phyloP scores from a whole-genome alignment of 37 sponge, comb jelly and placozoan genomes.

The Beroe ovata region DNA sequence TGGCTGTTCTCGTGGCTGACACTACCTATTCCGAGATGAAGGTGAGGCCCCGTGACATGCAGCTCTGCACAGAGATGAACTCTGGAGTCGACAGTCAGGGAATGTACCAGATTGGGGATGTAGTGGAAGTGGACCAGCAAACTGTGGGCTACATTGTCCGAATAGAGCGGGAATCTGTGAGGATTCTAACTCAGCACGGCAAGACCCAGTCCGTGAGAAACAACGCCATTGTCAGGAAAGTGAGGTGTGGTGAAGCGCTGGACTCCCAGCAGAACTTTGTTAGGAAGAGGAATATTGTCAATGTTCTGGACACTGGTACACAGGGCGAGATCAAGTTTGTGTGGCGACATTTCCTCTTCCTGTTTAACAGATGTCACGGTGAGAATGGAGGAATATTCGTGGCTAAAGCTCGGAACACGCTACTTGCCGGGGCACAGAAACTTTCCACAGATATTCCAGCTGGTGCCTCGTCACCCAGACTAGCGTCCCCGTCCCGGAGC shows the following conservation, averaged over 20 bases:
- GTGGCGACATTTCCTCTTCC: slow-evolving; percentile 83
- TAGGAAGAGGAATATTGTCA: not conserved
- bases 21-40: slow-evolving; percentile 92
- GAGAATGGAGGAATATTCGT: slow-evolving; percentile 96
- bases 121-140: slow-evolving; percentile 87
- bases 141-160: slow-evolving; percentile 94
- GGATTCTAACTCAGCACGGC: slow-evolving; percentile 89
- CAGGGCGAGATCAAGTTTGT: slow-evolving; percentile 92
- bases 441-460: slow-evolving; percentile 65
- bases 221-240: slow-evolving; percentile 25
- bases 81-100: slow-evolving; percentile 95
- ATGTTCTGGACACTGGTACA: slow-evolving; percentile 71
- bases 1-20: slow-evolving; percentile 88
- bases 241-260: slow-evolving; percentile 50
- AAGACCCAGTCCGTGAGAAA: slow-evolving; percentile 69
- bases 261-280: slow-evolving; percentile 62
- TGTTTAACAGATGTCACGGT: slow-evolving; percentile 73
- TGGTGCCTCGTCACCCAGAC: slow-evolving; percentile 76
- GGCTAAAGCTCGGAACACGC: slow-evolving; percentile 76
- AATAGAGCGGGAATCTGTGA: slow-evolving; percentile 87
- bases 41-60: slow-evolving; percentile 90
- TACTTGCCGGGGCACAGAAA: slow-evolving; percentile 79
- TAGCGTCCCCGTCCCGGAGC: slow-evolving; percentile 73
- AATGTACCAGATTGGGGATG: slow-evolving; percentile 90
- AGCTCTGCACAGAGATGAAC: slow-evolving; percentile 92